phyloP scores from a whole-genome alignment of 2,113 vertebrate genomes.

The Elaphurus davidianus region DNA sequence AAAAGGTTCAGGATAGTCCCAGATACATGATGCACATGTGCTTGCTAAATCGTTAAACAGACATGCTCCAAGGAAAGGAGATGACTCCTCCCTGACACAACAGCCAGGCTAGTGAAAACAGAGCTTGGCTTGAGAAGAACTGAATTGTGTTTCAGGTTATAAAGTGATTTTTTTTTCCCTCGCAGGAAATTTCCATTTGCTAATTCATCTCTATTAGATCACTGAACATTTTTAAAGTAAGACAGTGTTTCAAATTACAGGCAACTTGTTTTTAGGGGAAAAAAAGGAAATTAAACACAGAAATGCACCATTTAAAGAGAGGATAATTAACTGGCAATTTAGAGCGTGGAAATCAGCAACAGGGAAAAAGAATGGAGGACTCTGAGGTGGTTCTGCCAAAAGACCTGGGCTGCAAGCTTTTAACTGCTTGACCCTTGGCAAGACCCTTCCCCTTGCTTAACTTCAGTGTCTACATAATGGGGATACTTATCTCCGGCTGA shows the following conservation, averaged over 20 bases:
- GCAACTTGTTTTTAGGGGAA: background rate
- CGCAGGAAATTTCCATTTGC: conserved; percentile 38
- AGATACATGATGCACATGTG: background rate
- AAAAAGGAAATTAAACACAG: background rate
- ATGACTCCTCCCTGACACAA: background rate
- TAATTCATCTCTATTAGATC: conserved; percentile 8
- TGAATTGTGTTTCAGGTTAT: background rate
- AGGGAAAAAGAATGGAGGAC: background rate
- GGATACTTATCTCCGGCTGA: background rate
- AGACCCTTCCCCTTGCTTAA: background rate
- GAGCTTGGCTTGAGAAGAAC: background rate
- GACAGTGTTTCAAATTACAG: conserved; percentile 5
- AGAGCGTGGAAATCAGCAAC: background rate
- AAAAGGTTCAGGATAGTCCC: background rate
- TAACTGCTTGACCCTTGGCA: background rate
- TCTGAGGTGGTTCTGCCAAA: background rate
- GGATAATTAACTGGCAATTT: conserved; percentile 32
- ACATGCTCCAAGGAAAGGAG: background rate
- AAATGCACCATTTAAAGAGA: background rate
- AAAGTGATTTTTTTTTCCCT: background rate
- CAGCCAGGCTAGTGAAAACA: background rate
- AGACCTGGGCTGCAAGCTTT: background rate
- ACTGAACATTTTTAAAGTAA: conserved; percentile 9
- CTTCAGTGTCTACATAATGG: background rate
- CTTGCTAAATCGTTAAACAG: background rate